Percentiles rank a stretch among this genome's conserved stretches.
Evolutionary conservation across 1,140 invertebrate species (phyloP).

Genomic region (Drosophila rufa): DNA sequence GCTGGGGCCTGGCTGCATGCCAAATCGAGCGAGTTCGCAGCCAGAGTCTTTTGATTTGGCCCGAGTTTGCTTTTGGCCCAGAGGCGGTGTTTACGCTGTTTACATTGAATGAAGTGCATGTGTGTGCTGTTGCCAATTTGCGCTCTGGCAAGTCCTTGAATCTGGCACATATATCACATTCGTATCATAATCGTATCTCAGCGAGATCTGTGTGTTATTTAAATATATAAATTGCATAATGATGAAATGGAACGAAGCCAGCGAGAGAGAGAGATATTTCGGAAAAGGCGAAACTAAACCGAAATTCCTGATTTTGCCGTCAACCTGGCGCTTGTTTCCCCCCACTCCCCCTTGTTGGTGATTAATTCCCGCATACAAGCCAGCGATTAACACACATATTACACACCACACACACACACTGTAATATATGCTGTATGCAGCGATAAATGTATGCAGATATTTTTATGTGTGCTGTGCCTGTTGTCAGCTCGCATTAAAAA

Average conservation of each 20-base stretch:
- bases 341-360: constrained; percentile 24
- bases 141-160: constrained; percentile 63
- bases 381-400: constrained; percentile 50
- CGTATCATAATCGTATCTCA: too few species aligned
- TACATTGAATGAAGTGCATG: constrained; percentile 64
- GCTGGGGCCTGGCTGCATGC: constrained; percentile 19
- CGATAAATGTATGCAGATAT: constrained; percentile 26
- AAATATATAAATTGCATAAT: constrained; percentile 68
- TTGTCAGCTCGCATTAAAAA: constrained; percentile 77
- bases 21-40: constrained; percentile 41
- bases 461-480: constrained; percentile 24
- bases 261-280: constrained; percentile 8
- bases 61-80: constrained; percentile 55
- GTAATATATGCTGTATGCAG: constrained; percentile 13
- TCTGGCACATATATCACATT: neutral
- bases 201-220: constrained; percentile 26
- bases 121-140: constrained; percentile 39
- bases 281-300: constrained; percentile 57
- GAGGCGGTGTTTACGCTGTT: constrained; percentile 32
- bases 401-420: constrained; percentile 6
- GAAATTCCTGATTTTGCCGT: constrained; percentile 76
- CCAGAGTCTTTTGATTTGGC: constrained; percentile 48
- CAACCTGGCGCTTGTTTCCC: constrained; percentile 52
- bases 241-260: constrained; percentile 60
- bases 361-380: constrained; percentile 70